A percentile compares a stretch with the other conserved stretches of the same genome.
Evolutionary conservation across 37 sponge, comb jelly and placozoan species (phyloP).

Genomic region (Beroe forskalii): DNA sequence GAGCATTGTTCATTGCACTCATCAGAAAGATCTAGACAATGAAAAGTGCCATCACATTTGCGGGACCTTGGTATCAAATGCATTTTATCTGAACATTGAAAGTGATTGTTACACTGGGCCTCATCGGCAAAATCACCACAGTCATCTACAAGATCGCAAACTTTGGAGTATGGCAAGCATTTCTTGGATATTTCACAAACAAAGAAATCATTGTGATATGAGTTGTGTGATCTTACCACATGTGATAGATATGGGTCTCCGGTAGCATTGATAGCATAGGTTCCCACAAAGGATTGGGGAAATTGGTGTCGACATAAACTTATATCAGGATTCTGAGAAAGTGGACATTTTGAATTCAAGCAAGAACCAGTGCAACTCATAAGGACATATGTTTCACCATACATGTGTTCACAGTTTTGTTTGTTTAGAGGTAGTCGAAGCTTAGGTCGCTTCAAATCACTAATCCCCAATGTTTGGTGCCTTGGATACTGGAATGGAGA

Average conservation of each 20-base stretch:
- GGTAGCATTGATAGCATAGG: background rate
- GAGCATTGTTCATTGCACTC: background rate
- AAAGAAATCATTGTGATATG: background rate
- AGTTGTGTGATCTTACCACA: background rate
- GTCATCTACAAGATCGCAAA: constrained; percentile 9
- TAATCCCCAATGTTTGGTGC: background rate
- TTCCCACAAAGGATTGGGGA: background rate
- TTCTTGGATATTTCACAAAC: background rate
- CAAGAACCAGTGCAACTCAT: background rate
- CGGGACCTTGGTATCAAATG: background rate
- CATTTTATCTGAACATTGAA: background rate
- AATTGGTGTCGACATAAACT: background rate
- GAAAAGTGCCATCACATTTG: constrained; percentile 6
- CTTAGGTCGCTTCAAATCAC: background rate
- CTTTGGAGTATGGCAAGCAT: background rate
- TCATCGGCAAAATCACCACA: background rate
- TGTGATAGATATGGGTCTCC: background rate
- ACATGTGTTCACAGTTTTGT: background rate
- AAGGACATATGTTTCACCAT: background rate
- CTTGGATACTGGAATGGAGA: background rate
- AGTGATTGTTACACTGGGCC: background rate
- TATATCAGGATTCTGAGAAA: background rate
- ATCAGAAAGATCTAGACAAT: background rate
- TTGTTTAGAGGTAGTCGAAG: background rate
- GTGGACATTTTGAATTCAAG: background rate